Evolutionary conservation across 2,888 invertebrate genomes (phyloP), one percentile per base, ranked within the genome.

Genomic region (Osmoderma eremita): DNA sequence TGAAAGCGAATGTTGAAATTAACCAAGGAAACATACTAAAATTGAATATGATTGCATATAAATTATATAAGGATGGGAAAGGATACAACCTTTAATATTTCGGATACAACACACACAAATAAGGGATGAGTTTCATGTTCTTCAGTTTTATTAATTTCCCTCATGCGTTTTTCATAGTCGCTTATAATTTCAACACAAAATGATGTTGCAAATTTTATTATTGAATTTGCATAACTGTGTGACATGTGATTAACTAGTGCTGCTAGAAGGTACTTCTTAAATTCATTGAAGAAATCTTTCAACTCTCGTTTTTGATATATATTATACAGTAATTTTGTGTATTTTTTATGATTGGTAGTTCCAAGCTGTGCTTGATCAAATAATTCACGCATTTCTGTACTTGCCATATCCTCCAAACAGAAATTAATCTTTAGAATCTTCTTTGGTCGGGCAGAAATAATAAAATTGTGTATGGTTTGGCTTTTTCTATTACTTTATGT

Each of bases 1-100:
- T 93, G 86, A 80, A 88, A 91, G 22, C 95, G 85, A 15, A 93
- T 84, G 20, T 81, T 84, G 71, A 79, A 84, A 41, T 84, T 83
- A 18, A 82, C 84, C 12, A 86, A 85, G 36, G 81, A 82, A 78
- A 87, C 83, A 69, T 79, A 72, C 82, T 83, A 70, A 62, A 78
- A 75, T 36, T n/a, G n/a, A n/a, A n/a, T n/a, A n/a, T n/a, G n/a
- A n/a, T n/a, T n/a, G n/a, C n/a, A n/a, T n/a, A n/a, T n/a, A n/a
- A n/a, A n/a, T n/a, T n/a, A n/a, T n/a, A n/a, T n/a, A 15, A 38
- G 18, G 2, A 56, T 49, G 63, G 12, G 8, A 5, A 36, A 69
- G 50, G 24, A 17, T 50, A 45, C 50, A 50, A 48, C 63, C 41
- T 50, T 22, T 24, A 65, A 48, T 38, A 56, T 24, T 58, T 36